These are phyloP conservation scores for Pimephales promelas DNA, from an alignment of 2,113 vertebrate genomes.

Conservation along the genomic window DNA sequence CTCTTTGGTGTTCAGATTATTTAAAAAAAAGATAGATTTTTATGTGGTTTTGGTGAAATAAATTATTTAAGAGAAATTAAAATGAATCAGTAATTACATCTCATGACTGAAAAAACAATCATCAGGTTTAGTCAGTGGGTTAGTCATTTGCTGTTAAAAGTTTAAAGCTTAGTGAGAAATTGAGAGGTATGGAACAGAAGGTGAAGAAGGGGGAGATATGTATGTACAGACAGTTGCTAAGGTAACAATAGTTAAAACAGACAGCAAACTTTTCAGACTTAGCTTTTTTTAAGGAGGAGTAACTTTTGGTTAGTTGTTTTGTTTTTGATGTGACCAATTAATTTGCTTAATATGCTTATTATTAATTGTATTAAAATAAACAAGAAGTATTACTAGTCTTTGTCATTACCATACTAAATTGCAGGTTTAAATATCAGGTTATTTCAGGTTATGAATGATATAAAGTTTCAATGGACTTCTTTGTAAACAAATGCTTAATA, in stretches of 20 bases:
- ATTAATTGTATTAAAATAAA: neutral
- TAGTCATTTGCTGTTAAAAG: neutral
- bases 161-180: neutral
- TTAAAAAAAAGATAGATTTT: neutral
- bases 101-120: neutral
- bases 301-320: neutral
- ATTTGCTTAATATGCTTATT: neutral
- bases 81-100: neutral
- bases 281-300: neutral
- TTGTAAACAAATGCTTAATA: neutral
- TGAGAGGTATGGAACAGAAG: neutral
- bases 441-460: neutral
- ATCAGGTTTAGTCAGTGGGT: neutral
- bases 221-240: constrained; percentile 13
- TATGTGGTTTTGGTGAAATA: neutral
- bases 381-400: neutral
- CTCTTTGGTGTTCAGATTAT: neutral
- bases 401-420: neutral
- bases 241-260: constrained; percentile 1
- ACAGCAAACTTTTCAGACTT: neutral
- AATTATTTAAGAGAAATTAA: neutral
- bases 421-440: neutral
- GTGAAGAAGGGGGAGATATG: neutral
- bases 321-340: neutral
- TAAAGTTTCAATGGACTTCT: neutral